phyloP scores from a whole-genome alignment of 2,888 invertebrate genomes.

The Tolmerus cingulatus region DNA sequence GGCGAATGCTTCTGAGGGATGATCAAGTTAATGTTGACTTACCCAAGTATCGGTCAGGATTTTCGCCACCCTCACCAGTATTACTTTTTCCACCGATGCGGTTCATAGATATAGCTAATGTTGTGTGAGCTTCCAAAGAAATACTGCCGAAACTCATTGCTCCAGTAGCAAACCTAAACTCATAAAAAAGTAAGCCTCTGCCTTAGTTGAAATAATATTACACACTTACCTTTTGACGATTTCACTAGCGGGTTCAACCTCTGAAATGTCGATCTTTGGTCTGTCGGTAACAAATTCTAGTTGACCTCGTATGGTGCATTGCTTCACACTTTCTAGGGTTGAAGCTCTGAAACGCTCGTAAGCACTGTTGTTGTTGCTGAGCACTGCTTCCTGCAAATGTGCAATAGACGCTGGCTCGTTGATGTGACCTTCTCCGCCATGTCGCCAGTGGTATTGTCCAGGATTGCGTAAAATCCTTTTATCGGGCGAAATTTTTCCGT shows the following conservation, averaged over 20 bases:
- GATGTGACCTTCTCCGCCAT: slow-evolving; percentile 96
- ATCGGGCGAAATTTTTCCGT: slow-evolving; percentile 70
- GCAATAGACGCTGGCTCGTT: slow-evolving; percentile 89
- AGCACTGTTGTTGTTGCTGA: slow-evolving; percentile 79
- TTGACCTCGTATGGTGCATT: slow-evolving; percentile 93
- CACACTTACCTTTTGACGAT: slow-evolving; percentile 92
- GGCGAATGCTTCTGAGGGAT: slow-evolving; percentile 29
- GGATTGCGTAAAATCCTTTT: slow-evolving; percentile 79
- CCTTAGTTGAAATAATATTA: background rate
- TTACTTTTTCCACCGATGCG: slow-evolving; percentile 96
- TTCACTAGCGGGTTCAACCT: slow-evolving; percentile 92
- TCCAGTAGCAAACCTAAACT: slow-evolving; percentile 67
- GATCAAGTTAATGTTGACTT: slow-evolving; percentile 48
- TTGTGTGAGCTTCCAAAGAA: slow-evolving; percentile 93
- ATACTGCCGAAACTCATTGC: slow-evolving; percentile 98
- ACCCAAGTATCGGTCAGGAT: slow-evolving; percentile 78
- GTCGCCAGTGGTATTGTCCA: slow-evolving; percentile 96
- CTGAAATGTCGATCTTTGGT: slow-evolving; percentile 80
- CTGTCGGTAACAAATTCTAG: slow-evolving; percentile 82
- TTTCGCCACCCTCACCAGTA: slow-evolving; percentile 96
- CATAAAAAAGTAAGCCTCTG: background rate
- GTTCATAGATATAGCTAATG: slow-evolving; percentile 97
- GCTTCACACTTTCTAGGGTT: slow-evolving; percentile 83
- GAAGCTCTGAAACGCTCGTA: slow-evolving; percentile 88
- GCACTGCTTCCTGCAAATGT: slow-evolving; percentile 83